Base-by-base conservation (phyloP, 2,888 invertebrate species). In the Leucoma salicis region DNA sequence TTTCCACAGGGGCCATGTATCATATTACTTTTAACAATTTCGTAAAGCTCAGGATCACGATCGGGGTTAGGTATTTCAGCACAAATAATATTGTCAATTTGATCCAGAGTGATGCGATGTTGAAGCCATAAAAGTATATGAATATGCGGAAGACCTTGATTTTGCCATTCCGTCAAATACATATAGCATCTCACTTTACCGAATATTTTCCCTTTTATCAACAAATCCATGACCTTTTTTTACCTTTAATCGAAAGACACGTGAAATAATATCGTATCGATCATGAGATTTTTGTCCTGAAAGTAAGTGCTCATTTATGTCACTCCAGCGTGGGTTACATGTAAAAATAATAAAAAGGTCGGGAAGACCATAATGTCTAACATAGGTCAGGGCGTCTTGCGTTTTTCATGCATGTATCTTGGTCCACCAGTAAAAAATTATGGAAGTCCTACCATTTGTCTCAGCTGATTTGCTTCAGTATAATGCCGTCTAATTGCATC, bases 1-100 rank as follows among this genome's bases (percentile, higher is more conserved):
- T 12, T 35, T 6, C 45, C 49, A 25, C 49, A 49, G 2, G 53
- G 47, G 7, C 45, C 47, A 47, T 25, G 25, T 25, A 25, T n/a
- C 25, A 25, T 34, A 49, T 27, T 46, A 47, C 49, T 28, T 35
- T 40, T 27, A 12, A 27, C n/a, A n/a, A 27, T 27, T 2, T 27
- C 11, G n/a, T 27, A 37, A 11, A 42, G 33, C 2, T 18, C 7
- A 4, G 33, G 42, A 21, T 42, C 42, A 16, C 10, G 14, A 35
- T 24, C 31, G 5, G 28, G 46, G 29, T 42, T 14, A 21, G 39
- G 42, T 34, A 42, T 47, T 31, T 42, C 46, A 14, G 39, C 39
- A 27, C 37, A 31, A 14, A 43, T 37, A 25, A 40, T 25, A 15
- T 44, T 21, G 28, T 40, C 37, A 13, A 43, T 40, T 27, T 31